phyloP scores from a whole-genome alignment of 2,888 invertebrate genomes.

The Athalia rosae region DNA sequence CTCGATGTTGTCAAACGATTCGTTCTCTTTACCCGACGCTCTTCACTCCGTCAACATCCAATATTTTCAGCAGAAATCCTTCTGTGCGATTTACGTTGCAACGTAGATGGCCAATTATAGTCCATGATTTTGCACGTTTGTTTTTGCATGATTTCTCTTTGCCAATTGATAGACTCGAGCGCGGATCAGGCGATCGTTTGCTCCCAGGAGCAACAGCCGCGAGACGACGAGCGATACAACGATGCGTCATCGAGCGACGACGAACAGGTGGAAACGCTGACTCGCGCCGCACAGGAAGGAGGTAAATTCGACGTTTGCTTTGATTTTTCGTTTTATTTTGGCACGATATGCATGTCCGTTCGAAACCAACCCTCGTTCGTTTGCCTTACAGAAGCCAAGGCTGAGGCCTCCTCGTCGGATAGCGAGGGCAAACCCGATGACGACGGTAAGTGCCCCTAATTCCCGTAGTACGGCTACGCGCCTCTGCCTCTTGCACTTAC shows the following conservation, averaged over 20 bases:
- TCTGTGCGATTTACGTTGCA: slow-evolving; percentile 45
- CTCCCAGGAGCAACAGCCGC: slow-evolving; percentile 70
- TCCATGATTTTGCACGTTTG: slow-evolving; percentile 30
- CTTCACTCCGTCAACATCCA: background rate
- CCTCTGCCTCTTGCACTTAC: slow-evolving; percentile 3
- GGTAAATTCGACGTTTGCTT: slow-evolving; percentile 73
- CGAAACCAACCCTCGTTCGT: slow-evolving; percentile 59
- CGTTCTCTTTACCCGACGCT: background rate
- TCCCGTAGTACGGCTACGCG: slow-evolving; percentile 17
- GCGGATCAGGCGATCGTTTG: slow-evolving; percentile 80
- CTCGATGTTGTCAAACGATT: slow-evolving; percentile 31
- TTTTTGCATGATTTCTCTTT: slow-evolving; percentile 64
- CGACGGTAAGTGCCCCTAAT: slow-evolving; percentile 62
- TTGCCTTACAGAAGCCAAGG: slow-evolving; percentile 68
- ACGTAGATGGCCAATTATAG: background rate
- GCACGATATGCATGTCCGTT: slow-evolving; percentile 57
- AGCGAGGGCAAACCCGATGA: slow-evolving; percentile 67
- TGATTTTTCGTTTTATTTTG: slow-evolving; percentile 52
- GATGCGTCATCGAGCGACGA: slow-evolving; percentile 72
- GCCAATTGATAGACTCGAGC: slow-evolving; percentile 76
- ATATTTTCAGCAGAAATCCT: background rate
- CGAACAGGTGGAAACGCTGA: slow-evolving; percentile 67
- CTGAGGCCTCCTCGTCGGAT: slow-evolving; percentile 69
- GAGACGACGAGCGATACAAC: slow-evolving; percentile 55
- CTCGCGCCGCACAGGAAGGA: slow-evolving; percentile 73